phyloP scores from a whole-genome alignment of 2,797 vertebrate species.

The Coluber constrictor region DNA sequence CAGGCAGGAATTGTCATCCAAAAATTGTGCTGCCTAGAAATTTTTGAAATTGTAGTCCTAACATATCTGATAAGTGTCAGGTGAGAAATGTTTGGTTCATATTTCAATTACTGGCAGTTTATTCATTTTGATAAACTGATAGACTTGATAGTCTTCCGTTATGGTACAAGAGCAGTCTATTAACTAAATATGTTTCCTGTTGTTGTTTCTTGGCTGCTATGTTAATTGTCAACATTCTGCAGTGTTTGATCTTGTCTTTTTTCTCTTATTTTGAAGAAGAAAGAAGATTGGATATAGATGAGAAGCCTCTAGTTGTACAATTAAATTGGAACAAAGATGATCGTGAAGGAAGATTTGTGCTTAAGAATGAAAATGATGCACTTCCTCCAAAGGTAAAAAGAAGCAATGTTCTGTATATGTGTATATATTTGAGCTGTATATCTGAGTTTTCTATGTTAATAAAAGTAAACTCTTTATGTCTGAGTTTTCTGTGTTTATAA shows the following conservation, averaged over 20 bases:
- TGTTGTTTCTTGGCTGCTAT: not conserved
- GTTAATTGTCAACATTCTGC: not conserved
- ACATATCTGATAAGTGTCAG: not conserved
- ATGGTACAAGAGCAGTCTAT: not conserved
- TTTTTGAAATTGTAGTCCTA: not conserved
- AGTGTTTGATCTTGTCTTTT: slow-evolving; percentile 17
- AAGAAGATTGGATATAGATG: slow-evolving; percentile 95
- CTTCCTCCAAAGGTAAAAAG: slow-evolving; percentile 84
- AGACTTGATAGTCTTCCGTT: not conserved
- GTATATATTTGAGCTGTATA: not conserved
- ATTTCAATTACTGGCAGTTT: not conserved
- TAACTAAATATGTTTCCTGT: not conserved
- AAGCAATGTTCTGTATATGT: not conserved
- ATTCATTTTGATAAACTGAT: not conserved
- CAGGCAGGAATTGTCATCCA: not conserved
- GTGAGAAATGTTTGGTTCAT: not conserved
- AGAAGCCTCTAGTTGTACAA: slow-evolving; percentile 97
- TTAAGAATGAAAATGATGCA: slow-evolving; percentile 97
- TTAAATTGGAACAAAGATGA: slow-evolving; percentile 99
- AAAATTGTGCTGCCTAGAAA: not conserved
- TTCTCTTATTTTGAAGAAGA: slow-evolving; percentile 84
- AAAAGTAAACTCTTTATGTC: not conserved
- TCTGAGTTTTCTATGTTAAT: not conserved
- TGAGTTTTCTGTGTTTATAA: not conserved
- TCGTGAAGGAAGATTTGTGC: slow-evolving; percentile 93